A percentile compares a stretch with the other conserved stretches of the same genome.
Conservation (phyloP, 2,113 vertebrate genomes). For the Pelmatolapia mariae region DNA sequence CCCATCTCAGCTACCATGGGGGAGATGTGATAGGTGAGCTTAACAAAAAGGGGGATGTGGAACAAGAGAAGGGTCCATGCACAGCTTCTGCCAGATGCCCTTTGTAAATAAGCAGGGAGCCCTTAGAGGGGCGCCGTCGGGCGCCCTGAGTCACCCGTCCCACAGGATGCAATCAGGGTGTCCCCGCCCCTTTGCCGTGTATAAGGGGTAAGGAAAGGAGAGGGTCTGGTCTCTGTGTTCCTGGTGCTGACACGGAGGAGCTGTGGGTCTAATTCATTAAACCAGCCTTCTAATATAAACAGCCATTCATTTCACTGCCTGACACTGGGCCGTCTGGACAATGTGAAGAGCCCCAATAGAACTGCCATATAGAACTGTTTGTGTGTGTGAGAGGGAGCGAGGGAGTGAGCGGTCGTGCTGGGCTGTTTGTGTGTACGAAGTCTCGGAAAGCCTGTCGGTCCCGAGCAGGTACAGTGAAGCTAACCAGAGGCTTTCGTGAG, state of each 20-base stretch:
- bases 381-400: conserved; percentile 10
- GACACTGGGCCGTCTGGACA: conserved; percentile 94
- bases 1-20: conserved; percentile 14
- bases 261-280: conserved; percentile 98
- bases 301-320: conserved; percentile 96
- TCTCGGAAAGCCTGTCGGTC: conserved; percentile 22
- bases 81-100: conserved; percentile 84
- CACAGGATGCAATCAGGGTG: conserved; percentile 89
- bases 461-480: conserved; percentile 48
- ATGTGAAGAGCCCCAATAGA: conserved; percentile 82
- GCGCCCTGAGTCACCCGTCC: conserved; percentile 64
- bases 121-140: conserved; percentile 46
- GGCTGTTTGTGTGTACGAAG: conserved; percentile 29
- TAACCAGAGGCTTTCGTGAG: conserved; percentile 43
- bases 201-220: conserved; percentile 1
- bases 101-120: conserved; percentile 68
- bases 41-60: neutral
- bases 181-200: conserved; percentile 65
- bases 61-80: conserved; percentile 17
- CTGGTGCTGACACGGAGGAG: conserved; percentile 86
- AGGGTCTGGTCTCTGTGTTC: conserved; percentile 90
- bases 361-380: conserved; percentile 43
- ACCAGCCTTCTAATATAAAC: conserved; percentile 99
- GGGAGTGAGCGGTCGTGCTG: neutral
- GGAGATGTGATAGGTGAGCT: conserved; percentile 17